Percentiles rank a stretch among this genome's conserved stretches.
Evolutionary conservation across 2,888 invertebrate genomes (phyloP).

Genomic region (Melieria omissa): DNA sequence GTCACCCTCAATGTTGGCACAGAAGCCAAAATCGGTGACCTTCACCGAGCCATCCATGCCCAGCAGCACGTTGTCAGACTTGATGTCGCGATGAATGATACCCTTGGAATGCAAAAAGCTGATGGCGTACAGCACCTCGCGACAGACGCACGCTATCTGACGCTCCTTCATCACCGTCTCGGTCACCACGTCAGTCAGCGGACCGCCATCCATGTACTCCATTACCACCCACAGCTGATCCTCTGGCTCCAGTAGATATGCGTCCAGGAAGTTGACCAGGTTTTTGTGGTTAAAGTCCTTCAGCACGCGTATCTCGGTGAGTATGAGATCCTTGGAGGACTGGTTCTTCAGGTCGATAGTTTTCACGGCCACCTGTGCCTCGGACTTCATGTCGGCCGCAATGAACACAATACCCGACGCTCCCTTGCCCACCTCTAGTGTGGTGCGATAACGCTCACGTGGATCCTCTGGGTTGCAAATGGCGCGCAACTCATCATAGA

Average conservation of each 20-base stretch:
- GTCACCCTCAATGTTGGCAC: constrained; percentile 94
- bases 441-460: constrained; percentile 79
- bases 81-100: constrained; percentile 95
- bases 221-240: constrained; percentile 97
- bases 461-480: constrained; percentile 89
- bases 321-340: constrained; percentile 93
- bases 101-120: constrained; percentile 89
- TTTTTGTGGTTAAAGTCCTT: constrained; percentile 93
- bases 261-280: constrained; percentile 94
- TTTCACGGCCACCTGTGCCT: constrained; percentile 90
- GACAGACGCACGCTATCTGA: constrained; percentile 95
- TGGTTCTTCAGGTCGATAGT: constrained; percentile 95
- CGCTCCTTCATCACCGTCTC: constrained; percentile 97
- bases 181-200: constrained; percentile 95
- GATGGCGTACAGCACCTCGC: constrained; percentile 88
- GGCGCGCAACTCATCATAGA: constrained; percentile 79
- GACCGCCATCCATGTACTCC: constrained; percentile 95
- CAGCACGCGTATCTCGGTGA: constrained; percentile 93
- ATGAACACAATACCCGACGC: constrained; percentile 94
- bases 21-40: constrained; percentile 97
- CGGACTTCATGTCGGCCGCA: constrained; percentile 80
- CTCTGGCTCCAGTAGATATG: constrained; percentile 88
- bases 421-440: constrained; percentile 89
- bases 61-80: constrained; percentile 95
- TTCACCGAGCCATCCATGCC: constrained; percentile 93